These are phyloP conservation scores for Trichomalopsis sarcophagae DNA, from an alignment of 1,140 invertebrate species.

Conservation along the genomic window DNA sequence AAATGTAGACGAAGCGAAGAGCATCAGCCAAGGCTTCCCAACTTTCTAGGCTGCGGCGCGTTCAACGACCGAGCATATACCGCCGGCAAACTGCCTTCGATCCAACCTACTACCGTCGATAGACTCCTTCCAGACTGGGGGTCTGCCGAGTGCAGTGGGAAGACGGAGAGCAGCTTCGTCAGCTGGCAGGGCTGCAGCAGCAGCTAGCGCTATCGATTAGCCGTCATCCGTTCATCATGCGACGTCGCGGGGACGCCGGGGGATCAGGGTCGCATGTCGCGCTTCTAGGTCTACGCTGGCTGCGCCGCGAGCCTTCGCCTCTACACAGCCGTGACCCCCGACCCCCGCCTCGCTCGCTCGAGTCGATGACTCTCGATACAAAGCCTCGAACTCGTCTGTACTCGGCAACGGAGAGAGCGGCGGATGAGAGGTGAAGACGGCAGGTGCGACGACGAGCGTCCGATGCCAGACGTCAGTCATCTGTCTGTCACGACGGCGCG, in stretches of 20 bases:
- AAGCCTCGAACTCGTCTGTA: neutral
- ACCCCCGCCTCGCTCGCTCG: neutral
- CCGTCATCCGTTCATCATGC: constrained; percentile 74
- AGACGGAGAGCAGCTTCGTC: constrained; percentile 26
- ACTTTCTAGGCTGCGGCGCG: neutral
- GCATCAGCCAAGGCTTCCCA: neutral
- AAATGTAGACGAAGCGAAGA: neutral
- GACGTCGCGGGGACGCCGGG: constrained; percentile 71
- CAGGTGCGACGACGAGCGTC: neutral
- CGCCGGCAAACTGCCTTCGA: neutral
- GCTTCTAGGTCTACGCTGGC: neutral
- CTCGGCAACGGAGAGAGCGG: neutral
- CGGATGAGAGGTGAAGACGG: neutral
- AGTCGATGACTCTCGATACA: neutral
- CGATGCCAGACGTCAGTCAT: constrained; percentile 69
- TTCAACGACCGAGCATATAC: neutral
- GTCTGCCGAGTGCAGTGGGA: neutral
- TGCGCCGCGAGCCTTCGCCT: neutral
- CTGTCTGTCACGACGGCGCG: constrained; percentile 74
- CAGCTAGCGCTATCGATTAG: constrained; percentile 67
- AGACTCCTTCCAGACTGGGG: constrained; percentile 4
- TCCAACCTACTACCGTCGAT: neutral
- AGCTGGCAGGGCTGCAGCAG: neutral
- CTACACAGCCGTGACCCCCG: neutral
- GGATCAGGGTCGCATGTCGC: constrained; percentile 68